phyloP scores from a whole-genome alignment of 2,113 vertebrate species.

The Ictalurus punctatus region DNA sequence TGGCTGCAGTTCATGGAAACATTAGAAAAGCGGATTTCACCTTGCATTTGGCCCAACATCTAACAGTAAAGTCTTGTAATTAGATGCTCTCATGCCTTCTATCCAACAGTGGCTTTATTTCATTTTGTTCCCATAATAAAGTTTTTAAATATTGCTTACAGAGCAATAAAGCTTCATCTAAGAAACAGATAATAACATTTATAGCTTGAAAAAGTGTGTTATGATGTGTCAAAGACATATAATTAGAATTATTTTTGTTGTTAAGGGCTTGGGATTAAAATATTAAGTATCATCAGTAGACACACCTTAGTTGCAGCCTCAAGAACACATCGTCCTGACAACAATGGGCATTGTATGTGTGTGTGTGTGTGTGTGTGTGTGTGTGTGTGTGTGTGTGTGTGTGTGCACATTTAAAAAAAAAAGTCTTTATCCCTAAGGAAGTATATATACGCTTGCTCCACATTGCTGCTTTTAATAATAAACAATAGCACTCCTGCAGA shows the following conservation, averaged over 20 bases:
- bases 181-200: neutral
- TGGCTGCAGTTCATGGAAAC: slow-evolving; percentile 66
- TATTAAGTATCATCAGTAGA: slow-evolving; percentile 5
- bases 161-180: slow-evolving; percentile 2
- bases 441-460: slow-evolving; percentile 61
- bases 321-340: neutral
- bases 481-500: slow-evolving; percentile 57
- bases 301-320: neutral
- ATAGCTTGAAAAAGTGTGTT: neutral
- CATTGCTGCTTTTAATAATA: slow-evolving; percentile 61
- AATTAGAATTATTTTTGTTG: neutral
- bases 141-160: slow-evolving; percentile 21
- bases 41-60: slow-evolving; percentile 59
- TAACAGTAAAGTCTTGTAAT: slow-evolving; percentile 58
- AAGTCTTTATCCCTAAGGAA: slow-evolving; percentile 53
- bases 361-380: slow-evolving; percentile 45
- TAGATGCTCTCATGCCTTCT: slow-evolving; percentile 22
- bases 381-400: slow-evolving; percentile 43
- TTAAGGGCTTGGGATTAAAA: neutral
- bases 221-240: neutral
- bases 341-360: neutral
- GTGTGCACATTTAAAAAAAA: slow-evolving; percentile 56
- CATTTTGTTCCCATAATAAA: slow-evolving; percentile 26
- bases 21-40: slow-evolving; percentile 64
- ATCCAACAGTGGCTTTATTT: slow-evolving; percentile 5